phyloP scores from a whole-genome alignment of 1,140 invertebrate genomes.

The Myzus persicae region DNA sequence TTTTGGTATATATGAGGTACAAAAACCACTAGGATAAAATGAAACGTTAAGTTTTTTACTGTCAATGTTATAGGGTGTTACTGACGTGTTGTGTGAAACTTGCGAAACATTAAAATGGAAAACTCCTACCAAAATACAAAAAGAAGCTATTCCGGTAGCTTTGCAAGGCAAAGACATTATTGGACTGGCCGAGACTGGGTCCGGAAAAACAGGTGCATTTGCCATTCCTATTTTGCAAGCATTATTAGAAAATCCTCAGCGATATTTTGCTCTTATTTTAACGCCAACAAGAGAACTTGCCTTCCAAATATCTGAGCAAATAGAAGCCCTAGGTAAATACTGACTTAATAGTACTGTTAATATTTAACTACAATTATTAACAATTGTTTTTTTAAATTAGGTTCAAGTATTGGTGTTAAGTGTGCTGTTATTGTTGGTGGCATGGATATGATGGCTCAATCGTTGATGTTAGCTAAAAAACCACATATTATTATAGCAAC shows the following conservation, averaged over 20 bases:
- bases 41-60: background rate
- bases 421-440: conserved; percentile 96
- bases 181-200: conserved; percentile 96
- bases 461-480: conserved; percentile 89
- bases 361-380: background rate
- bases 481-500: conserved; percentile 95
- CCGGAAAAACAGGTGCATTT: conserved; percentile 98
- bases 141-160: conserved; percentile 89
- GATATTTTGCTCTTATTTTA: conserved; percentile 92
- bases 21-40: background rate
- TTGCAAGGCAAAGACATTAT: conserved; percentile 93
- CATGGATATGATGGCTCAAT: conserved; percentile 96
- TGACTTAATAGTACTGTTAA: background rate
- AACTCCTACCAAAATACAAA: conserved; percentile 92
- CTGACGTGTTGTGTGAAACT: conserved; percentile 89
- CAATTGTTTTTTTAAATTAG: conserved; percentile 63
- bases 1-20: background rate
- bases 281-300: conserved; percentile 98
- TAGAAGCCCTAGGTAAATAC: conserved; percentile 85
- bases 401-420: conserved; percentile 88
- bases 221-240: conserved; percentile 94
- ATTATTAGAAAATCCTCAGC: conserved; percentile 87
- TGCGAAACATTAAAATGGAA: conserved; percentile 94
- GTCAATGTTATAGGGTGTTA: conserved; percentile 77
- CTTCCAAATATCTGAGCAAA: conserved; percentile 94